Conservation (phyloP, 2,113 vertebrate genomes). For the Dromiciops gliroides region DNA sequence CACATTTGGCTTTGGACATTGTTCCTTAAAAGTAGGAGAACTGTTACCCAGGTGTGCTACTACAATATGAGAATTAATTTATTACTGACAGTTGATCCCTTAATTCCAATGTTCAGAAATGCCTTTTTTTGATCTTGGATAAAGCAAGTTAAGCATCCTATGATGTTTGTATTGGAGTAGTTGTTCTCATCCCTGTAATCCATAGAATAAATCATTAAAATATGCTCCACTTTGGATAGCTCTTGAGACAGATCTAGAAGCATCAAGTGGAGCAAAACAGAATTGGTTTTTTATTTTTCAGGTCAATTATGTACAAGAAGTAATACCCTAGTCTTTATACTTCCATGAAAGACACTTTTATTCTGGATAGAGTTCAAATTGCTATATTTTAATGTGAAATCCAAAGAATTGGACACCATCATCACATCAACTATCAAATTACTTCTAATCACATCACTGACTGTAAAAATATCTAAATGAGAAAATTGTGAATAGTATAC, state of each 20-base stretch:
- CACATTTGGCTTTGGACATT: slow-evolving; percentile 9
- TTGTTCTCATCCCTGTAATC: not conserved
- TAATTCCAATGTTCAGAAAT: not conserved
- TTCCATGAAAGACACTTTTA: not conserved
- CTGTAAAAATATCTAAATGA: slow-evolving; percentile 17
- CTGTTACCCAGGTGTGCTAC: not conserved
- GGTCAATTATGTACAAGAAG: not conserved
- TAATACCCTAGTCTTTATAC: not conserved
- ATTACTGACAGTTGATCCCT: not conserved
- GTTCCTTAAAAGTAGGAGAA: slow-evolving; percentile 20
- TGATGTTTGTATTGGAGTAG: slow-evolving; percentile 29
- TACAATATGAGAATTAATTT: not conserved
- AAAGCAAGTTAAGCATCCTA: not conserved
- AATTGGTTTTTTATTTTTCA: not conserved
- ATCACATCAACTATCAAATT: not conserved
- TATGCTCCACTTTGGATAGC: not conserved
- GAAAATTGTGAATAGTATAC: not conserved
- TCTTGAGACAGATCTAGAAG: not conserved
- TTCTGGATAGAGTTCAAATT: not conserved
- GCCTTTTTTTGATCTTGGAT: slow-evolving; percentile 12
- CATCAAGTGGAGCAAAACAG: not conserved
- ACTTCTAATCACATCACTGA: slow-evolving; percentile 16
- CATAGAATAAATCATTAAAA: slow-evolving; percentile 13
- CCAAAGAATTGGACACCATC: not conserved
- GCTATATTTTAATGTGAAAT: not conserved